phyloP scores from a whole-genome alignment of 2,888 invertebrate species.

The Clostera curtula region DNA sequence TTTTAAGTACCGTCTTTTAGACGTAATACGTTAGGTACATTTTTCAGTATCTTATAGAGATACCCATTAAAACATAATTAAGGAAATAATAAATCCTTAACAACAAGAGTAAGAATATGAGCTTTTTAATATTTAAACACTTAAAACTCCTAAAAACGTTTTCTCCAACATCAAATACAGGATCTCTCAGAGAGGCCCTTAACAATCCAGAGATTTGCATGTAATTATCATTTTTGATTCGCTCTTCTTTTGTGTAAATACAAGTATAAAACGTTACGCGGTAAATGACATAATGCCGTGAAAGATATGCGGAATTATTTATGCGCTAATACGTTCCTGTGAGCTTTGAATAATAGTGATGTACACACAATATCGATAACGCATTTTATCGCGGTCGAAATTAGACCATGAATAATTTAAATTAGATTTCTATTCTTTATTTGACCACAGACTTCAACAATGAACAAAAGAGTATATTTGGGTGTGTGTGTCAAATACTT shows the following conservation, averaged over 20 bases:
- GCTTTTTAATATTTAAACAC: conserved; percentile 13
- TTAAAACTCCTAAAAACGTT: conserved; percentile 22
- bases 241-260: conserved; percentile 73
- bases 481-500: too few species aligned
- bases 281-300: conserved; percentile 71
- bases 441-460: too few species aligned
- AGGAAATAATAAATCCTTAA: too few species aligned
- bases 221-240: conserved; percentile 76
- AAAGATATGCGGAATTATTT: conserved; percentile 73
- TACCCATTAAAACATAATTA: too few species aligned
- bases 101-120: too few species aligned
- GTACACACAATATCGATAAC: conserved; percentile 7
- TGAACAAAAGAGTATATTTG: too few species aligned
- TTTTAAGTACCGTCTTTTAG: too few species aligned
- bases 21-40: too few species aligned
- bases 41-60: too few species aligned
- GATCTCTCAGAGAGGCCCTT: conserved; percentile 35
- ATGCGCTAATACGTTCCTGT: conserved; percentile 58
- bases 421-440: too few species aligned
- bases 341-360: conserved; percentile 27
- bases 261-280: conserved; percentile 65
- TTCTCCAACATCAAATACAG: conserved; percentile 39
- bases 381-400: too few species aligned
- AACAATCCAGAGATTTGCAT: conserved; percentile 69
- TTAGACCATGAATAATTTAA: too few species aligned